Evolutionary conservation across 1,140 invertebrate genomes (phyloP), one percentile per base, ranked within the genome.

Genomic region (Listronotus oregonensis): DNA sequence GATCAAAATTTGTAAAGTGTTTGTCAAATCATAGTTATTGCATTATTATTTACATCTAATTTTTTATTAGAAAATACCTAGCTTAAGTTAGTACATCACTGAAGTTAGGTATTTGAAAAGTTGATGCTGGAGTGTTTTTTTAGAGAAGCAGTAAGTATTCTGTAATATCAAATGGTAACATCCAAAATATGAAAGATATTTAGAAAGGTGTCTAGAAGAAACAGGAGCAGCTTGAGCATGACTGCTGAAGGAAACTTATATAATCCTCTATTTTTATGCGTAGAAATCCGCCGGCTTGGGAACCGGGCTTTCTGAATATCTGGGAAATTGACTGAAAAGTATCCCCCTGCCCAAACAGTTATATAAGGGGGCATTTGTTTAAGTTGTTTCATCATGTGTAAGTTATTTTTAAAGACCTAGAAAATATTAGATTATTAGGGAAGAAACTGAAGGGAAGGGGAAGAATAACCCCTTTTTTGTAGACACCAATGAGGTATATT

Each of bases 161-260:
- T 18, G 92, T 99, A 64, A 89, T 99, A 77, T 95, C 96, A 6
- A 99, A 99, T 84, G 97, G 97, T 6, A 99, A 99, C 76, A 96
- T 99, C 68, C 93, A 98, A 77, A 93, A 90, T 73, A 78, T 95
- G 57, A 85, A 89, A 75, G 97, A 99, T n/a, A n/a, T 85, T 87
- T 96, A 0, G 78, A 92, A 42, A 82, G 87, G 51, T 99, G 97
- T 77, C 78, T 99, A 27, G 80, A 89, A 66, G 88, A 88, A 67
- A 99, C 96, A 1, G 91, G 90, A 12, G 94, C 90, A 10, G 85
- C 94, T 77, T 96, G 93, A 17, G 90, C 95, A 95, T 95, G 93
- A 88, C 87, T 77, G 90, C 91, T 68, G 97, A 99, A 82, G 96
- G 97, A 0, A 96, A 95, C 80, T 84, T 99, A 11, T 93, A 95